Evolutionary conservation across 2,888 invertebrate genomes (phyloP), one percentile per base, ranked within the genome.

Genomic region (Laothoe populi): DNA sequence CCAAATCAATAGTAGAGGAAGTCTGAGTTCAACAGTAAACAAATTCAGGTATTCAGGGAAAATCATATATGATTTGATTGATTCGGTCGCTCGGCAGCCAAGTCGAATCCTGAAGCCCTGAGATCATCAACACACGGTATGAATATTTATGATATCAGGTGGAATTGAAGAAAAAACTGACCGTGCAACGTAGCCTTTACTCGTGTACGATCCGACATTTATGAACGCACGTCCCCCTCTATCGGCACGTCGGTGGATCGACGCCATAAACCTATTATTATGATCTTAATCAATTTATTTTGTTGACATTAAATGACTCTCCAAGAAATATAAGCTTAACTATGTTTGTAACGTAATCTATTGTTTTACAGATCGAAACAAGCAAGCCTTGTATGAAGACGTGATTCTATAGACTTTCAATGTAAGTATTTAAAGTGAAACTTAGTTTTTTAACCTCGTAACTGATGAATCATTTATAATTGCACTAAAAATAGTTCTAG

Each of bases 241-340:
- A 53, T 53, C 53, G 19, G 23, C 53, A 53, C 35, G 53, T 35
- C 31, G 19, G 53, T 35, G 16, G 19, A 53, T 53, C 53, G 35
- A 19, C 19, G 19, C 31, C n/a, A 16, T 31, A 26, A 53, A 35
- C 31, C 38, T 19, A 35, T 35, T 53, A 53, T 53, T 53, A 31
- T 35, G 53, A 53, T 53, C 10, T 16, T 53, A 19, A 53, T 49
- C 26, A 31, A 31, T 16, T 16, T 31, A 49, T 44, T 19, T 44
- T 44, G 19, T 19, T 44, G 44, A 44, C 44, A 44, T 44, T 7
- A 44, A 44, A 44, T 19, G 19, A 19, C 44, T 44, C 2, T 44
- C n/a, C 16, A 8, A 44, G 19, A 44, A 19, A 10, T 44, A 38
- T 38, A 38, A 38, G 8, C 42, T 38, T 42, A 42, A 44, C 44